A percentile compares a stretch with the other conserved stretches of the same genome.
Evolutionary conservation across 2,888 invertebrate species (phyloP).

Genomic region (Polydesmus complanatus): DNA sequence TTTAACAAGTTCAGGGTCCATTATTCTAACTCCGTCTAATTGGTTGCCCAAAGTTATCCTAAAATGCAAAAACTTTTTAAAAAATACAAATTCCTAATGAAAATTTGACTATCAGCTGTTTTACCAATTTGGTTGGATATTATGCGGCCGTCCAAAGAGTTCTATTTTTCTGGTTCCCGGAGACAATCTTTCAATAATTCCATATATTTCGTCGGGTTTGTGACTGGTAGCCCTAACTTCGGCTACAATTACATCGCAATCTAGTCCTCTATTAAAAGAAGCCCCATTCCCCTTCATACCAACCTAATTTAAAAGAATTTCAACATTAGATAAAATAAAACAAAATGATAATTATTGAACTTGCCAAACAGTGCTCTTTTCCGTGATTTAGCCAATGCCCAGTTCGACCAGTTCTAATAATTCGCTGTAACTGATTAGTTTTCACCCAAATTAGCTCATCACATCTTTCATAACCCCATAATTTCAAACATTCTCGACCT

Average conservation of each 20-base stretch:
- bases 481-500: conserved; percentile 82
- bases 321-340: too few relatives aligned
- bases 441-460: conserved; percentile 99
- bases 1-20: conserved; percentile 79
- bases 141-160: conserved; percentile 90
- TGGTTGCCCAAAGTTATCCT: conserved; percentile 82
- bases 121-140: conserved; percentile 93
- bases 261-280: conserved; percentile 78
- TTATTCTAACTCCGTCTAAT: conserved; percentile 80
- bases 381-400: conserved; percentile 99
- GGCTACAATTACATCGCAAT: conserved; percentile 96
- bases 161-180: conserved; percentile 96
- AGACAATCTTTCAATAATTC: conserved; percentile 88
- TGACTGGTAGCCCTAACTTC: conserved; percentile 96
- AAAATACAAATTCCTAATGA: neutral
- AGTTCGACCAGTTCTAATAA: conserved; percentile 89
- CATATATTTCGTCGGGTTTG: conserved; percentile 97
- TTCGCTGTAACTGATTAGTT: conserved; percentile 91
- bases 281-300: conserved; percentile 92
- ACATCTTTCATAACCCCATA: conserved; percentile 94
- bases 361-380: conserved; percentile 86
- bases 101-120: too few relatives aligned
- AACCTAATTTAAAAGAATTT: conserved; percentile 42
- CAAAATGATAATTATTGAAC: neutral
- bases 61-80: conserved; percentile 5